A percentile compares a stretch with the other conserved stretches of the same genome.
Evolutionary conservation across 2,113 vertebrate species (phyloP).

Genomic region (Motacilla alba): DNA sequence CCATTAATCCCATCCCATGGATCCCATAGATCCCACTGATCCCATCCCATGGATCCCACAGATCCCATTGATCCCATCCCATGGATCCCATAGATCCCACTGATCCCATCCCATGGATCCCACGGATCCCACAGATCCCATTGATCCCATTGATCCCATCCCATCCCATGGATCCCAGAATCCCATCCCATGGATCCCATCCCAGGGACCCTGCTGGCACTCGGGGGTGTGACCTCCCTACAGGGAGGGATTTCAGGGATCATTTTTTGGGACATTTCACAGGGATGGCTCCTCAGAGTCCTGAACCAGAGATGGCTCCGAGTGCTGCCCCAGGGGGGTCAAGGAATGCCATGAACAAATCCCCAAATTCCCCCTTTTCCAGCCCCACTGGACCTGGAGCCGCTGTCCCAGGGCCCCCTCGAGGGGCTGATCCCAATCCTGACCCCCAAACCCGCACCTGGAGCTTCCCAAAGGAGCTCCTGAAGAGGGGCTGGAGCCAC

Average conservation of each 20-base stretch:
- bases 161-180: no score
- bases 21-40: not conserved
- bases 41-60: no score
- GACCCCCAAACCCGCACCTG: not conserved
- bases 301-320: not conserved
- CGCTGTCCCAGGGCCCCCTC: not conserved
- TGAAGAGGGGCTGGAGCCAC: not conserved
- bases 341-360: not conserved
- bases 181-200: not conserved
- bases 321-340: no score
- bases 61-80: not conserved
- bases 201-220: not conserved
- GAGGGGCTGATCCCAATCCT: not conserved
- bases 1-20: not conserved
- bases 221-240: fast-evolving
- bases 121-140: no score
- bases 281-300: not conserved
- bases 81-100: no score
- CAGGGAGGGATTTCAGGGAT: not conserved
- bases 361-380: not conserved
- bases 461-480: not conserved
- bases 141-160: no score
- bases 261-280: not conserved
- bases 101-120: no score
- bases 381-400: not conserved